Conservation (phyloP, 2,797 vertebrate genomes). For the Lutjanus campechanus region DNA sequence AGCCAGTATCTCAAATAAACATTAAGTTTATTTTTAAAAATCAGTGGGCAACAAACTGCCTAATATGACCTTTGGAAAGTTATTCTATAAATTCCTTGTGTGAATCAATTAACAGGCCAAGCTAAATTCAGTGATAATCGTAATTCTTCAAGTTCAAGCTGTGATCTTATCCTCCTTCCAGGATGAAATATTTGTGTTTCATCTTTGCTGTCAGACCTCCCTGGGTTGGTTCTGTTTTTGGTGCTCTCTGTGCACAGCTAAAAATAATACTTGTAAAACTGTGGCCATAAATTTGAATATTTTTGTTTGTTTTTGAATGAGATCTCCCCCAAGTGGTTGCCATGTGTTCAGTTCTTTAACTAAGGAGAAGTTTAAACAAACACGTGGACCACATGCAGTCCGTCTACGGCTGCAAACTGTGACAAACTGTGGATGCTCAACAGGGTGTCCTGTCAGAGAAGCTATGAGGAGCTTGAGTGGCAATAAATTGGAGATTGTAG, state of each 20-base stretch:
- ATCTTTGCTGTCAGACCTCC: constrained; percentile 38
- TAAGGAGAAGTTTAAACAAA: constrained; percentile 60
- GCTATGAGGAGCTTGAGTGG: neutral
- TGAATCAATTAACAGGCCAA: neutral
- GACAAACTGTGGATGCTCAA: constrained; percentile 28
- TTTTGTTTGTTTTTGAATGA: constrained; percentile 45
- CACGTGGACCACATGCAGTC: constrained; percentile 35
- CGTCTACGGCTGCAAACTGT: constrained; percentile 28
- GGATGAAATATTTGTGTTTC: constrained; percentile 29
- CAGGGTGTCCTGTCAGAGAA: constrained; percentile 38
- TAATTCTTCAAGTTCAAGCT: constrained; percentile 1
- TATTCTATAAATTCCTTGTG: neutral
- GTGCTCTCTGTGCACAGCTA: constrained; percentile 33
- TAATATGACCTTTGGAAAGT: neutral
- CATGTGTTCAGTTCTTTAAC: constrained; percentile 53
- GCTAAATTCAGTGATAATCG: neutral
- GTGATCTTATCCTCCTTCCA: constrained; percentile 7
- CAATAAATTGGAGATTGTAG: neutral
- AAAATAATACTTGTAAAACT: constrained; percentile 59
- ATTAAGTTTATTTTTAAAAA: neutral
- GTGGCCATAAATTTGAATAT: constrained; percentile 45
- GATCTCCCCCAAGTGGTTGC: constrained; percentile 50
- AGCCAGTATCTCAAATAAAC: neutral
- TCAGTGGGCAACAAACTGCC: neutral
- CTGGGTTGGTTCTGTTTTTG: constrained; percentile 28